Percentiles rank a stretch among this genome's conserved stretches.
phyloP scores from a whole-genome alignment of 2,888 invertebrate genomes.

The Pristionchus japonicus region DNA sequence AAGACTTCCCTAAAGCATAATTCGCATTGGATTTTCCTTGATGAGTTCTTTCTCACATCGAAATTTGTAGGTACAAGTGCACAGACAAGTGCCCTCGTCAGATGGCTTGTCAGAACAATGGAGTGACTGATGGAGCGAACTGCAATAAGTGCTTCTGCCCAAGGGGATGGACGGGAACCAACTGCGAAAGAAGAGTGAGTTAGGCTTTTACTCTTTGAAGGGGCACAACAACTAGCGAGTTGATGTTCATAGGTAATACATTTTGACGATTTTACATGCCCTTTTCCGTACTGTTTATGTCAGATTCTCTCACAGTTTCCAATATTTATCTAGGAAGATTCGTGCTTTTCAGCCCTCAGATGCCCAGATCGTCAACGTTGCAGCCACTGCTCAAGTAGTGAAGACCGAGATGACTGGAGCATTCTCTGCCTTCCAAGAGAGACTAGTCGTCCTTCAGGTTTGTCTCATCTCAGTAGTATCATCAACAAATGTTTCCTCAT shows the following conservation, averaged over 20 bases:
- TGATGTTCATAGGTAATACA: too few relatives aligned
- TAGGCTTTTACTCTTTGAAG: too few relatives aligned
- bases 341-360: not conserved
- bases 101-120: slow-evolving; percentile 8
- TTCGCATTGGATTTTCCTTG: too few relatives aligned
- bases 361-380: not conserved
- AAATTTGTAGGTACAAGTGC: slow-evolving; percentile 25
- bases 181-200: slow-evolving; percentile 33
- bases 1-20: too few relatives aligned
- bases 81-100: slow-evolving; percentile 10
- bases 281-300: too few relatives aligned
- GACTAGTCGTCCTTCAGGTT: slow-evolving; percentile 15
- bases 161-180: slow-evolving; percentile 43
- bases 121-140: slow-evolving; percentile 13
- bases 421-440: slow-evolving; percentile 18
- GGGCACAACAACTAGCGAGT: too few relatives aligned
- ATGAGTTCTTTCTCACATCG: not conserved
- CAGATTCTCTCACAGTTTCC: too few relatives aligned
- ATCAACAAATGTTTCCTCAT: too few relatives aligned
- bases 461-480: not conserved
- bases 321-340: not conserved
- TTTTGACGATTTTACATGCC: too few relatives aligned
- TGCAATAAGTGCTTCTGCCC: slow-evolving; percentile 44
- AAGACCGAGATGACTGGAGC: not conserved
- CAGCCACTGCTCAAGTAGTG: not conserved